phyloP scores from a whole-genome alignment of 2,888 invertebrate genomes.

The Andrena flavipes region DNA sequence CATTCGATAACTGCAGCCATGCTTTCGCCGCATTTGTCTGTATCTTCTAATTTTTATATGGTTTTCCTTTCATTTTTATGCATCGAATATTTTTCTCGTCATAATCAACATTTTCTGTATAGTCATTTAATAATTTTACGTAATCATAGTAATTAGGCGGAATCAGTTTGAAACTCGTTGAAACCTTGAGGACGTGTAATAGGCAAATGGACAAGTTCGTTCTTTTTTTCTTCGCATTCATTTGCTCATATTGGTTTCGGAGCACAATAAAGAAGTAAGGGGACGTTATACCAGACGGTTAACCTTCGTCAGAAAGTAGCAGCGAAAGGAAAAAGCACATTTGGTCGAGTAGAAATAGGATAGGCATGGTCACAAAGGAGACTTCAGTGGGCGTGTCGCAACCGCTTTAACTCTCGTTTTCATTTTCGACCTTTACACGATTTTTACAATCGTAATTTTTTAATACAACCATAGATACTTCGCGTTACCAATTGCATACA shows the following conservation, averaged over 20 bases:
- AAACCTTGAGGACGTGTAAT: background rate
- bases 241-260: no score
- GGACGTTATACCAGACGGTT: background rate
- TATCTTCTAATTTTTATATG: background rate
- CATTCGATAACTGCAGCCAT: background rate
- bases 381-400: conserved; percentile 30
- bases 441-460: background rate
- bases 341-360: conserved; percentile 24
- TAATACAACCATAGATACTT: background rate
- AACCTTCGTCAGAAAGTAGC: background rate
- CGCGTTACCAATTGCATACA: background rate
- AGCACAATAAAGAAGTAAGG: background rate
- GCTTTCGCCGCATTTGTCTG: background rate
- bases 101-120: background rate
- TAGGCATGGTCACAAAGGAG: background rate
- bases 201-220: background rate
- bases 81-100: background rate
- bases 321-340: conserved; percentile 6
- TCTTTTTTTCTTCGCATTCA: background rate
- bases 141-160: background rate
- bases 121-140: no score
- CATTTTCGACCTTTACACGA: background rate
- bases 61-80: background rate
- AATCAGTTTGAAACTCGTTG: background rate
- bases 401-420: background rate